Base-by-base conservation (phyloP, 2,113 vertebrate species). In the Typhlomys cinereus region DNA sequence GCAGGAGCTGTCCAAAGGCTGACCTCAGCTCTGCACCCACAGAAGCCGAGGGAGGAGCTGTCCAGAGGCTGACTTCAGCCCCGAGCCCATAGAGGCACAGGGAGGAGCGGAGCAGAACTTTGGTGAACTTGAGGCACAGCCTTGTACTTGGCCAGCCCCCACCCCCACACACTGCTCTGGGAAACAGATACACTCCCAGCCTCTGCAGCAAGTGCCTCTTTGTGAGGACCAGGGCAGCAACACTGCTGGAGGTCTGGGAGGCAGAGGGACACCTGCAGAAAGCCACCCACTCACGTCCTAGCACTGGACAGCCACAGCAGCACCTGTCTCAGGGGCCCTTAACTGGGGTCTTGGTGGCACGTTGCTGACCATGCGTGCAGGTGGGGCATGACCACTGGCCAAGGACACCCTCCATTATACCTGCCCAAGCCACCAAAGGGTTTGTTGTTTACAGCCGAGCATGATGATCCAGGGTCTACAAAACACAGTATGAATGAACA, bases 61-160 rank as follows among this genome's bases (percentile, higher is more conserved):
- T 2, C 14, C 48, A 17, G 39, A 13, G 21, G 59, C 57, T 20
- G 8, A 0, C 17, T 57, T 15, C n/a, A 41, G 46, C 23, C 83
- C 67, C 39, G 0, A 6, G n/a, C 4, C 54, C 29, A 21, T 0
- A 0, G 4, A 7, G 11, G 48, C 31, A 39, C 14, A 36, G 50
- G 21, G 18, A 50, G 61, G 46, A 21, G 5, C 31, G 7, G 17
- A 5, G 69, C 0, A 54, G 9, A 27, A 25, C 48, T 5, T 7
- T 12, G 23, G 25, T 8, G 4, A 76, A 29, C 21, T 17, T 36
- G n/a, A 66, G 34, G 1, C 29, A 17, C 39, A 12, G 29, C 34
- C 50, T 66, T 66, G 18, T 17, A 17, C 31, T 74, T 21, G 67
- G 74, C 25, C 34, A 15, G 2, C 5, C 25, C 21, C 39, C 57